Percentiles rank a stretch among this genome's conserved stretches.
These are phyloP conservation scores for Brachionus rubens DNA, from an alignment of 1,140 invertebrate genomes.

Conservation along the genomic window DNA sequence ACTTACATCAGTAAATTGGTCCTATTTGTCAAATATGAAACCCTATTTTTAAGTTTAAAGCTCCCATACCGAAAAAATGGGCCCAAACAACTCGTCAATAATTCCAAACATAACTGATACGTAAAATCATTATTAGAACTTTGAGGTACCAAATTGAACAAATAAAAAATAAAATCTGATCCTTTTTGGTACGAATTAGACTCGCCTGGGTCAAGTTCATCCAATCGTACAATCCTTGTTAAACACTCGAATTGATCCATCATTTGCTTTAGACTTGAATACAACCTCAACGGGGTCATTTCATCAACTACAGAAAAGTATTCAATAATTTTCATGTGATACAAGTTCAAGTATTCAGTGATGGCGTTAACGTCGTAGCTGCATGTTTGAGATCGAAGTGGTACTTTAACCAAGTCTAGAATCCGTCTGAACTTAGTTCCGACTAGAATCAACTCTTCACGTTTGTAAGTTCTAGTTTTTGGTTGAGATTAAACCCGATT, in stretches of 20 bases:
- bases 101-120: background rate
- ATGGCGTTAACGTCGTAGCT: background rate
- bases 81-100: background rate
- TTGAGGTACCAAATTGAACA: background rate
- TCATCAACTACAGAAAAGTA: background rate
- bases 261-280: background rate
- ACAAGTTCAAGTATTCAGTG: background rate
- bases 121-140: background rate
- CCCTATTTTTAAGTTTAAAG: background rate
- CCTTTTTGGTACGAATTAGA: background rate
- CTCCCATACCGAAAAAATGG: slow-evolving; percentile 11
- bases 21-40: slow-evolving; percentile 16
- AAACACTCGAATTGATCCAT: background rate
- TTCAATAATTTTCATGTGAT: background rate
- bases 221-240: background rate
- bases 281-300: background rate
- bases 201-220: background rate
- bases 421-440: background rate
- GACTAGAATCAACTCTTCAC: background rate
- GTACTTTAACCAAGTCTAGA: background rate
- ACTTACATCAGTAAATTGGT: slow-evolving; percentile 37
- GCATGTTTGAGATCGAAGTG: background rate
- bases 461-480: slow-evolving; percentile 3
- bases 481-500: background rate
- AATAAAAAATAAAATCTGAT: background rate